phyloP scores from a whole-genome alignment of 1,140 invertebrate species.

The Diploscapter pachys region DNA sequence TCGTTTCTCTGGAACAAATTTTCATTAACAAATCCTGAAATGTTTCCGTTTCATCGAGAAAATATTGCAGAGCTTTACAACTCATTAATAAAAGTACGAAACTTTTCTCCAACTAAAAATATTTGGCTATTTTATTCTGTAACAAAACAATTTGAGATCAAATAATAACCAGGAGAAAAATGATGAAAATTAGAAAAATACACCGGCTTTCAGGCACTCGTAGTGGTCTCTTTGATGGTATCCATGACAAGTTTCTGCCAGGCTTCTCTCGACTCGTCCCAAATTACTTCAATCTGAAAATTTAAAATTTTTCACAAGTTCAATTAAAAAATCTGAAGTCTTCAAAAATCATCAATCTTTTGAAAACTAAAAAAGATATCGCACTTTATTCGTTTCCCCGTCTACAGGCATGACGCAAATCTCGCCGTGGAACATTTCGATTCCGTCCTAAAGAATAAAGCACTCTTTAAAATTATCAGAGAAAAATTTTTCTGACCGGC shows the following conservation, averaged over 20 bases:
- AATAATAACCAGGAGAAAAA: slow-evolving; percentile 11
- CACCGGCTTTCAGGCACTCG: slow-evolving; percentile 14
- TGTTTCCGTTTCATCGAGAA: slow-evolving; percentile 12
- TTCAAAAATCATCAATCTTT: slow-evolving; percentile 29
- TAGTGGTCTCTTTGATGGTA: too few species aligned
- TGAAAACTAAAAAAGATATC: neutral
- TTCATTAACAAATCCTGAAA: neutral
- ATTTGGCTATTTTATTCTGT: neutral
- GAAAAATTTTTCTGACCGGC: slow-evolving; percentile 23
- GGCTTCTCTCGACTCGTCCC: slow-evolving; percentile 47
- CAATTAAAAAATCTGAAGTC: neutral
- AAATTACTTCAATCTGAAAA: slow-evolving; percentile 42
- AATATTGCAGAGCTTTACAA: neutral
- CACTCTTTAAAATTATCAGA: slow-evolving; percentile 11
- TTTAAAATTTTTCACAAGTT: neutral
- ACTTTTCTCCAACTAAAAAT: slow-evolving; percentile 3
- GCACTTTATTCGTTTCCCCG: neutral
- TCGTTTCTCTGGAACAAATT: neutral
- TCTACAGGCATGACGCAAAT: slow-evolving; percentile 20
- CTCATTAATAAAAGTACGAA: neutral
- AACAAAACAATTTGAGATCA: neutral
- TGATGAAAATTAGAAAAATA: slow-evolving; percentile 2
- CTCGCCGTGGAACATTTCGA: slow-evolving; percentile 51
- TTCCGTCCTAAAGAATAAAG: slow-evolving; percentile 43
- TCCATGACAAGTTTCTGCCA: slow-evolving; percentile 38